Evolutionary conservation across 2,113 vertebrate species (phyloP), one percentile per base, ranked within the genome.

Genomic region (Dicrurus megarhynchus): DNA sequence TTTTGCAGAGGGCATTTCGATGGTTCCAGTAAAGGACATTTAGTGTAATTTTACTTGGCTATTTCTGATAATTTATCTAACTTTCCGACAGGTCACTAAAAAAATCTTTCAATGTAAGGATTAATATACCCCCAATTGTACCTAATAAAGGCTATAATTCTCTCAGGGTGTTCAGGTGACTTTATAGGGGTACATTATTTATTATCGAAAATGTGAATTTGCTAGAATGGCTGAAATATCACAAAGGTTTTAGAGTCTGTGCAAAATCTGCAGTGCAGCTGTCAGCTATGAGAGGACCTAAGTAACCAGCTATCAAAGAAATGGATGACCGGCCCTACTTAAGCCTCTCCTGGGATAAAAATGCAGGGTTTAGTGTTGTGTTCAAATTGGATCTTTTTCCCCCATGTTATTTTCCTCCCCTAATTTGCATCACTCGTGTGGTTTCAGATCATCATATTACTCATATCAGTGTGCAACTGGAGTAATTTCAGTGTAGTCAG

Each of bases 41-140:
- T 90, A 93, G n/a, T 87, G 75, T 94, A 97, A 97, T 96, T 86
- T 90, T 94, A 91, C 70, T 85, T 94, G 88, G 89, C 90, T 95
- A 57, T 96, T 94, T 95, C 93, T 93, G 92, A 94, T 92, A 92
- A 97, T 93, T 95, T 87, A 93, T 93, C 89, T 95, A 91, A 84
- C 84, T 96, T 95, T 87, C 89, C 4, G 93, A 93, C 89, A 92
- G 87, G 63, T 95, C 83, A 93, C 90, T 94, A 80, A 86, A 96
- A 96, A 97, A 94, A 89, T 92, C 49, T 92, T 94, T 96, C 95
- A 85, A 87, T 84, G 52, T 61, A 83, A 95, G 71, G 41, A 96
- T 97, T 87, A 96, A 83, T 96, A 74, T 82, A 90, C 95, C 89
- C 87, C 92, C 64, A 74, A 90, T 85, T 96, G 87, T 95, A 90